A percentile compares a stretch with the other conserved stretches of the same genome.
Evolutionary conservation across 1,140 invertebrate genomes (phyloP).

Genomic region (Latrodectus geometricus): DNA sequence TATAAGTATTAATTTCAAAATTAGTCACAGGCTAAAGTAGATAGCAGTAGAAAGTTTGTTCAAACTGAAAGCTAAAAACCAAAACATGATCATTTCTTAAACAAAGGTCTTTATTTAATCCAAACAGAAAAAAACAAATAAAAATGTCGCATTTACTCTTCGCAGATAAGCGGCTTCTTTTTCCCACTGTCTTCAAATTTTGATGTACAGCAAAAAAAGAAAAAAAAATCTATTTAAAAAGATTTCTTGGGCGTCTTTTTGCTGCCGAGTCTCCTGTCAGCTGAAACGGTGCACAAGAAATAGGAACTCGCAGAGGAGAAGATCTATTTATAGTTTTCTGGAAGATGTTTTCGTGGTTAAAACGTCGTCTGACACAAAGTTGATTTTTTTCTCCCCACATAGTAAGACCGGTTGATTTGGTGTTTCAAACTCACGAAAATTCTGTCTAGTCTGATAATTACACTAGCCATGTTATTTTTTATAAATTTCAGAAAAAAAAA

Average conservation of each 20-base stretch:
- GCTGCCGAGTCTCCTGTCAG: slow-evolving; percentile 33
- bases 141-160: neutral
- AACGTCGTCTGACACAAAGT: neutral
- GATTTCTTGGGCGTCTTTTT: slow-evolving; percentile 38
- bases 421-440: too few species aligned
- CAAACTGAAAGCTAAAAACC: too few species aligned
- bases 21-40: too few species aligned
- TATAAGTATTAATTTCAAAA: too few species aligned
- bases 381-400: too few species aligned
- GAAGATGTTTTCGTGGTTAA: slow-evolving; percentile 36
- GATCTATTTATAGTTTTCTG: slow-evolving; percentile 33
- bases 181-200: slow-evolving; percentile 11
- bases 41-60: too few species aligned
- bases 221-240: slow-evolving; percentile 54
- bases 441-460: too few species aligned
- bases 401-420: too few species aligned
- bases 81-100: too few species aligned
- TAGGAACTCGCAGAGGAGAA: neutral
- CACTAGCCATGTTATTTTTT: too few species aligned
- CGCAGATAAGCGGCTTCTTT: neutral
- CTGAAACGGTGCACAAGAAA: slow-evolving; percentile 12
- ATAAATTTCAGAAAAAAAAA: too few species aligned
- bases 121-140: neutral
- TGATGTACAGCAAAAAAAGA: neutral
- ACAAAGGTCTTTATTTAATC: neutral